Conservation (phyloP, 2,888 invertebrate genomes). For the Parnassius mnemosyne region DNA sequence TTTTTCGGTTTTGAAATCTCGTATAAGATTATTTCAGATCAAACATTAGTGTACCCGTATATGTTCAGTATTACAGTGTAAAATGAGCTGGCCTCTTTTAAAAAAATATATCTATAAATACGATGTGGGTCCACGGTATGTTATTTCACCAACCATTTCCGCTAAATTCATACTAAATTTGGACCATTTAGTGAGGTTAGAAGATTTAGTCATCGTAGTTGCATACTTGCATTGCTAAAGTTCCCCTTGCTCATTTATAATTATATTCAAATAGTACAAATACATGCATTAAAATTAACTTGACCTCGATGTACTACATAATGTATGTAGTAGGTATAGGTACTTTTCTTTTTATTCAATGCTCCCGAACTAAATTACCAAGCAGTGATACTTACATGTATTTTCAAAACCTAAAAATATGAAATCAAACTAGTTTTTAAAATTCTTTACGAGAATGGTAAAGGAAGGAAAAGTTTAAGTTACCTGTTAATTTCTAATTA, state of each 20-base stretch:
- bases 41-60: slow-evolving; percentile 31
- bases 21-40: slow-evolving; percentile 43
- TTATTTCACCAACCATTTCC: slow-evolving; percentile 38
- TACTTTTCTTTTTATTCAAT: too few relatives aligned
- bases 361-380: too few relatives aligned
- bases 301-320: slow-evolving; percentile 2
- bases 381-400: too few relatives aligned
- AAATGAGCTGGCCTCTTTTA: slow-evolving; percentile 56
- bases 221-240: slow-evolving; percentile 35
- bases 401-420: too few relatives aligned
- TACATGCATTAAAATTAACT: slow-evolving; percentile 18
- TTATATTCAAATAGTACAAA: slow-evolving; percentile 41
- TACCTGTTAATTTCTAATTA: too few relatives aligned
- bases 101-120: slow-evolving; percentile 38
- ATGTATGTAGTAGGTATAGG: background rate
- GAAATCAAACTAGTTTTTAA: too few relatives aligned
- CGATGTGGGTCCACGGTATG: slow-evolving; percentile 39
- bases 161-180: slow-evolving; percentile 54
- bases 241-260: slow-evolving; percentile 43
- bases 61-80: slow-evolving; percentile 44
- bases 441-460: too few relatives aligned
- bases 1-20: slow-evolving; percentile 62
- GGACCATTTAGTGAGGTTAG: slow-evolving; percentile 70
- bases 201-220: slow-evolving; percentile 49
- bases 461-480: too few relatives aligned